Percentiles rank a stretch among this genome's conserved stretches.
Evolutionary conservation across 2,888 invertebrate genomes (phyloP).

Genomic region (Tetranychus piercei): DNA sequence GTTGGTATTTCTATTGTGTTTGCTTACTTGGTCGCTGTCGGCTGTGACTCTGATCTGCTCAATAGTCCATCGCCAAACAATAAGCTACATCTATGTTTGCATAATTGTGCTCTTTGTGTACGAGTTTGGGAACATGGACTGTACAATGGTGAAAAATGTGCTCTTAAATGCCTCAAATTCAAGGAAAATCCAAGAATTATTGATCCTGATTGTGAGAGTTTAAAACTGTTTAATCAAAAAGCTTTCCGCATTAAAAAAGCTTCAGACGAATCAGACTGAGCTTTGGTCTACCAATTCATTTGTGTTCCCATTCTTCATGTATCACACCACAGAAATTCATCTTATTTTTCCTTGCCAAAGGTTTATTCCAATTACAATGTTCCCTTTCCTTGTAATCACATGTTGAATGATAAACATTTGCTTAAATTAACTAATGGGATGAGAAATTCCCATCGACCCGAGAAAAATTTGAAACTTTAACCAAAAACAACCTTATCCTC

Average conservation of each 20-base stretch:
- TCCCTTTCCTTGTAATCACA: too few relatives aligned
- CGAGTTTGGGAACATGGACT: slow-evolving; percentile 27
- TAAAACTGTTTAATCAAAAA: slow-evolving; percentile 26
- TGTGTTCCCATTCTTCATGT: too few relatives aligned
- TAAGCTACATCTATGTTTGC: slow-evolving; percentile 25
- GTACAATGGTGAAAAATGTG: slow-evolving; percentile 28
- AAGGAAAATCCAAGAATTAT: slow-evolving; percentile 25
- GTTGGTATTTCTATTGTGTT: not conserved
- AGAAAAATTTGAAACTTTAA: too few relatives aligned
- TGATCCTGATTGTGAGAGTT: slow-evolving; percentile 27
- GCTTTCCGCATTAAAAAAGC: not conserved
- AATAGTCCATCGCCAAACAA: not conserved
- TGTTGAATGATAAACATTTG: too few relatives aligned
- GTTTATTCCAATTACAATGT: too few relatives aligned
- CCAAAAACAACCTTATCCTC: too few relatives aligned
- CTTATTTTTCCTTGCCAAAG: too few relatives aligned
- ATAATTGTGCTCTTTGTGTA: slow-evolving; percentile 28
- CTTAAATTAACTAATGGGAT: too few relatives aligned
- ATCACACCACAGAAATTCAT: too few relatives aligned
- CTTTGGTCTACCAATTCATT: too few relatives aligned
- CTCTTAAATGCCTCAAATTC: slow-evolving; percentile 26
- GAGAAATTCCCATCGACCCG: too few relatives aligned
- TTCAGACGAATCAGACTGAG: not conserved
- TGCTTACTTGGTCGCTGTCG: not conserved
- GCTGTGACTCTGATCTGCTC: not conserved